Base-by-base conservation (phyloP, 2,888 invertebrate genomes). In the Micoletzkya japonica region DNA sequence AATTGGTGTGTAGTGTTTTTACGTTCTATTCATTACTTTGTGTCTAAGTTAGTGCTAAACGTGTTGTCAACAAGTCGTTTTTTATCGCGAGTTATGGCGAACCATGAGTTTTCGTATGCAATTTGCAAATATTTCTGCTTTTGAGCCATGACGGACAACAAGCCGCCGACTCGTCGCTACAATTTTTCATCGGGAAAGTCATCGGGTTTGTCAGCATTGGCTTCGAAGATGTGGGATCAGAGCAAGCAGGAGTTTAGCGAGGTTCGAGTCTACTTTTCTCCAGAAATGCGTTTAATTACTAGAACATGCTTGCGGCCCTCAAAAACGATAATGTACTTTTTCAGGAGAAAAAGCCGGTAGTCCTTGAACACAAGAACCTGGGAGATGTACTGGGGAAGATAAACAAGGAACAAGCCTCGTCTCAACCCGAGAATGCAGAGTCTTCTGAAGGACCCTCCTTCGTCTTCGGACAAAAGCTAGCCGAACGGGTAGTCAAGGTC, bases 151-250 rank as follows among this genome's bases (percentile, higher is more conserved):
- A 20, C 64, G n/a, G 64, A 36, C 32, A 52, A 50, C 7, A 26
- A 14, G 26, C 17, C 54, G 10, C 57, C 67, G 7, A 24, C 57
- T 26, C 24, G 34, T 20, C 36, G 32, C 28, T 67, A 57, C 67
- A 58, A 28, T n/a, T 67, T 67, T 37, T 28, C 32, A 26, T 37
- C 52, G 7, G 14, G 37, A 1, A 67, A 67, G 57, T 10, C n/a
- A 20, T 49, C 67, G 0, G 67, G 56, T 6, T 57, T 67, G 20
- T 67, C 67, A n/a, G 56, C 67, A 4, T 44, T 67, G n/a, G 67
- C 67, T n/a, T 26, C 37, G 44, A 67, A 67, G 34, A 67, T 57
- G 57, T 67, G 67, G 67, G 37, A 37, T 14, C 37, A 67, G 34
- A 49, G 57, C 39, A 67, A 67, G 49, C 26, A 57, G 44, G 67